Evolutionary conservation across 2,797 vertebrate species (phyloP), one percentile per base, ranked within the genome.

Genomic region (Bovichtus variegatus): DNA sequence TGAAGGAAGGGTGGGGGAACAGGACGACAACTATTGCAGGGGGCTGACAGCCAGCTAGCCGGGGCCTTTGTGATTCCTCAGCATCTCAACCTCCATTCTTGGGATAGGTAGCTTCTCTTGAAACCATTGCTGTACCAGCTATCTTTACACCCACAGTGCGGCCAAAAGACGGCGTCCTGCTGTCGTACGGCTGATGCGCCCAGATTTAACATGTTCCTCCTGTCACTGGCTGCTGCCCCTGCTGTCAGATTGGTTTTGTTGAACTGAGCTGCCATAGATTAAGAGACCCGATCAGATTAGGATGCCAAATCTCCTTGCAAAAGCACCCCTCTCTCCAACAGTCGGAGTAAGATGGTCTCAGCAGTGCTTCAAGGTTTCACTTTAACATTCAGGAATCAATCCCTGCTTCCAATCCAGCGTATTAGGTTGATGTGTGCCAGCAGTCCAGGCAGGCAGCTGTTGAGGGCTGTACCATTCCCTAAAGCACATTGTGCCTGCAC

Each of bases 381-480:
- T 87, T 90, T 86, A 90, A 90, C 83, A 92, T 93, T 91, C 89
- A 89, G 71, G 86, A 91, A 90, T 91, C 89, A 92, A 90, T 93
- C 83, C 84, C 82, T 66, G 74, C 80, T 84, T 91, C 85, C 83
- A 81, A 81, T 92, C 81, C 78, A 62, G 80, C 60, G 55, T 88
- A 93, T 94, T 93, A 92, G 86, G 84, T 75, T 89, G 87, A 92
- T 86, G 81, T 86, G 85, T 82, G 91, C 89, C 90, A 91, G 93
- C 80, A 78, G 81, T 85, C 74, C 85, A 70, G 70, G 84, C 88
- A 88, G 82, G 85, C 92, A 91, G 91, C 87, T 92, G 83, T 87
- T 89, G 91, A 91, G 93, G 89, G 80, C 88, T 58, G 78, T 71
- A 89, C 83, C 92, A 89, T 90, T 89, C 93, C 92, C 92, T 66